Evolutionary conservation across 2,888 invertebrate genomes (phyloP).

Genomic region (Drosophila planitibia): DNA sequence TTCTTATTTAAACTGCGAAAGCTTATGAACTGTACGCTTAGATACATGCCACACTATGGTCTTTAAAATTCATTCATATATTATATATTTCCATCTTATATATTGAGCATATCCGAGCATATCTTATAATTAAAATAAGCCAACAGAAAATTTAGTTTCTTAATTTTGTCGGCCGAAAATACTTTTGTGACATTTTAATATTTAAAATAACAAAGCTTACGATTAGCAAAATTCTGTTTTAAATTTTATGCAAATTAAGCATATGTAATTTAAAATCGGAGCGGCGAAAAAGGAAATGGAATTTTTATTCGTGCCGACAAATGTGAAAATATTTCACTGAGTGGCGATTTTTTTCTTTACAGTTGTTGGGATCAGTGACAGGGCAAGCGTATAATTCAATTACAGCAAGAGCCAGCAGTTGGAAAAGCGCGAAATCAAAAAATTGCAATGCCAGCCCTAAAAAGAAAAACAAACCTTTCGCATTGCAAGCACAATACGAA

Average conservation of each 20-base stretch:
- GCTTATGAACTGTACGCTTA: background rate
- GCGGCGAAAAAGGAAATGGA: slow-evolving; percentile 4
- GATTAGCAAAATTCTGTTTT: slow-evolving; percentile 15
- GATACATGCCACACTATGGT: background rate
- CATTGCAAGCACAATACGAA: slow-evolving; percentile 32
- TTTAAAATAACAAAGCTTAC: background rate
- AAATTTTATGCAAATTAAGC: slow-evolving; percentile 39
- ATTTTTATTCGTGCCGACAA: slow-evolving; percentile 22
- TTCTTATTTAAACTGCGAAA: background rate
- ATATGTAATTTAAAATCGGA: slow-evolving; percentile 26
- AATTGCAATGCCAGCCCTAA: slow-evolving; percentile 47
- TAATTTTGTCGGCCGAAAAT: background rate
- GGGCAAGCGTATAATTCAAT: slow-evolving; percentile 67
- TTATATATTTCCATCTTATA: background rate
- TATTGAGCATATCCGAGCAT: background rate
- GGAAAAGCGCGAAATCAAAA: slow-evolving; percentile 49
- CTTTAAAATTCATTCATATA: background rate
- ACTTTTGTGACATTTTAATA: background rate
- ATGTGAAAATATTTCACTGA: slow-evolving; percentile 42
- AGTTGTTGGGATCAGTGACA: slow-evolving; percentile 15
- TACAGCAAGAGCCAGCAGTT: slow-evolving; percentile 39
- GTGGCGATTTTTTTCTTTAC: slow-evolving; percentile 20
- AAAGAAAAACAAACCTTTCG: slow-evolving; percentile 10
- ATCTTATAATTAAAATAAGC: background rate
- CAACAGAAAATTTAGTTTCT: background rate